Base-by-base conservation (phyloP, 2,888 invertebrate species). In the Thera britannica region DNA sequence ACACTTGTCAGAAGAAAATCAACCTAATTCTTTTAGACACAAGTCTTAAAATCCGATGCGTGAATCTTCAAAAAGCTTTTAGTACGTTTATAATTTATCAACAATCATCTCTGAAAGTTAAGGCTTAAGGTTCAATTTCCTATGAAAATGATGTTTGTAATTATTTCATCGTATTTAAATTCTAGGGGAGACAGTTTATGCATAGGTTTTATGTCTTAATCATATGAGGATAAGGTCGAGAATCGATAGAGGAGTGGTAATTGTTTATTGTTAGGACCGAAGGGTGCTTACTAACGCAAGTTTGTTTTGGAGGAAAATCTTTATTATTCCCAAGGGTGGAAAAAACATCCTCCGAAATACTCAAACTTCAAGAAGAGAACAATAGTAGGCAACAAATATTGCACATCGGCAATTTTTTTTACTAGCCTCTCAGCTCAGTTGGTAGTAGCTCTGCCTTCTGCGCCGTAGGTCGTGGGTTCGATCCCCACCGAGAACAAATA, bases 111-210 rank as follows among this genome's bases (percentile, higher is more conserved):
- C 61, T 63, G 52, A 6, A 4, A 6, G 0, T 23, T 34, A 2
- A 8, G 36, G 9, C 48, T 51, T 51, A 71, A 65, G 69, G 55
- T 51, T 68, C 51, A 62, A 65, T 68, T 62, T 73, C n/a, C 11
- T 12, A 58, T 58, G 67, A 38, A 35, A 41, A 54, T 49, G 23
- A 44, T 3, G 35, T 48, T n/a, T 2, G 59, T 64, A 67, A 73
- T 71, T 71, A 73, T 67, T 73, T 66, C 35, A 70, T 71, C 58
- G n/a, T 38, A 61, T 64, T 62, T 69, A 52, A 68, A 58, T 60
- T 55, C 34, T 49, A 69, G 67, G 72, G 72, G 67, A 68, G 48
- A 48, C 9, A 12, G 7, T 2, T n/a, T 49, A 66, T 23, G 23
- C 23, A 51, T 9, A 49, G 12, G 66, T 49, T 57, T 54, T 52